Base-by-base conservation (phyloP, 1,140 invertebrate genomes). In the Octopus bimaculoides region DNA sequence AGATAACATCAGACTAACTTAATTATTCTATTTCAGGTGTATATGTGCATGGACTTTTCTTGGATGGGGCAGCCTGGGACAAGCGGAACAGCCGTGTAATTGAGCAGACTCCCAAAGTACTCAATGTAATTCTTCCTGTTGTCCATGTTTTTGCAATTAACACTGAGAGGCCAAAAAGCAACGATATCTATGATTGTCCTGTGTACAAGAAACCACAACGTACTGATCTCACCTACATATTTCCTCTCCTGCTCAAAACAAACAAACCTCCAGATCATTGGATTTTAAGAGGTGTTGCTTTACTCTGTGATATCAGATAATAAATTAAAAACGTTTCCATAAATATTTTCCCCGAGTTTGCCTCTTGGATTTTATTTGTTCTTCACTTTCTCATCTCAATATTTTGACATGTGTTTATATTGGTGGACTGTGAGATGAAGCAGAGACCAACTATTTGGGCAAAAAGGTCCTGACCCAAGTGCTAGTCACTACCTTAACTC, bases 261-360 rank as follows among this genome's bases (percentile, higher is more conserved):
- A 96, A 89, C 93, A 95, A 87, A 95, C 95, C 91, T 94, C 96
- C 74, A 92, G 95, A 84, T 95, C 97, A 90, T 77, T 98, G 97
- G 97, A 96, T 96, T 6, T 90, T 98, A 17, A 90, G 97, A 84
- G 97, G 97, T 5, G 97, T 98, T 54, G 97, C 96, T 5, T 91
- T 98, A 8, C 92, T 98, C 41, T 98, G 97, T 90, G 96, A 98
- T 91, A 98, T 97, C 82, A 98, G 98, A 91, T 98, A 94, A 93
- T 81, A 54, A 61, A 12, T 12, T 61, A 41, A 41, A 41, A 41
- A 41, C 3, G n/a, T 41, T 41, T 41, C 26, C 26, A 41, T 41
- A 41, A 41, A 41, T 41, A 1, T 41, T 3, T 41, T 41, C 3
- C 26, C 26, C 26, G 26, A 41, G 26, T 41, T 41, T 41, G 26